phyloP scores from a whole-genome alignment of 2,113 vertebrate genomes.

The Trogon surrucura region DNA sequence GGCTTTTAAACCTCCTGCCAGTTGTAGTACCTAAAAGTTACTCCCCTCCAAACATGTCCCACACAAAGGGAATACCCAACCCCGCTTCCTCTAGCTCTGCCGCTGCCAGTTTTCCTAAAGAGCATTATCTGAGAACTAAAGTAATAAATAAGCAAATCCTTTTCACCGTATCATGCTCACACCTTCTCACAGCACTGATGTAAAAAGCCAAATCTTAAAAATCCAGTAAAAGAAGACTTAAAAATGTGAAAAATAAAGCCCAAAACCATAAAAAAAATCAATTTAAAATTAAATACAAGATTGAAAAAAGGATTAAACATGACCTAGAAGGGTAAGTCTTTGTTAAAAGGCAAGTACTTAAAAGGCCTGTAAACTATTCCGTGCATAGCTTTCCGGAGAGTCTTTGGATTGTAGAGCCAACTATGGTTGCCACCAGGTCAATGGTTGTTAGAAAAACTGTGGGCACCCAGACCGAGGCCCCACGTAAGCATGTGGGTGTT shows the following conservation, averaged over 20 bases:
- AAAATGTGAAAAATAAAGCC: background rate
- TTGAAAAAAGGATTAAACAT: background rate
- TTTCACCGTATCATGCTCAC: fast-evolving
- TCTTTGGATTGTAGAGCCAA: no score
- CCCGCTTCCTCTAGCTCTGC: background rate
- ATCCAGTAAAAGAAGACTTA: background rate
- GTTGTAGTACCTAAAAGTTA: background rate
- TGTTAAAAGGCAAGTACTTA: no score
- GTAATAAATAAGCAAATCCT: background rate
- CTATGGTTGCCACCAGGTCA: no score
- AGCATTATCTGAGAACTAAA: background rate
- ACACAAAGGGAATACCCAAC: fast-evolving
- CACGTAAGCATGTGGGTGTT: no score
- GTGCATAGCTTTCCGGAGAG: no score
- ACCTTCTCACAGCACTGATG: background rate
- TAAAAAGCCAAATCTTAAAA: background rate
- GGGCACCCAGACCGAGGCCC: no score
- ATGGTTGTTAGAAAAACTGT: no score
- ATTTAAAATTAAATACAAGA: background rate
- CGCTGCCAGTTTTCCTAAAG: background rate
- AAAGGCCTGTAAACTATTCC: no score
- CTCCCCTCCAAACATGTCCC: fast-evolving
- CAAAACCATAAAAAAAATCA: background rate
- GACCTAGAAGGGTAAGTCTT: no score
- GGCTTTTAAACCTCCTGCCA: background rate